Evolutionary conservation across 2,888 invertebrate species (phyloP), one percentile per base, ranked within the genome.

Genomic region (Tenthredo amoena): DNA sequence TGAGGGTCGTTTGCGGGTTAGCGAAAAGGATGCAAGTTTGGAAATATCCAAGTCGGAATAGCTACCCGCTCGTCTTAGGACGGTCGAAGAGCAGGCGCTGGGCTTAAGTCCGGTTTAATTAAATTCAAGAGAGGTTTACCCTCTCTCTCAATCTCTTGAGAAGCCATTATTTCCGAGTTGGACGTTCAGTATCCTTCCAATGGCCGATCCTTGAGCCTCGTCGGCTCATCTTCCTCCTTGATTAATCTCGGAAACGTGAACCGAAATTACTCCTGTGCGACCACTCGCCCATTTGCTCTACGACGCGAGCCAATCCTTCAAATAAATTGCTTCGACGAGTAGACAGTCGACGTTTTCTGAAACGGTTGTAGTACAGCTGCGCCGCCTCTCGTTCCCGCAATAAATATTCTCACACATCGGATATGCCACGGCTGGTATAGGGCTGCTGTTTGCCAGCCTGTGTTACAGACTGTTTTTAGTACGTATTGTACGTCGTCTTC

Each of bases 331-430:
- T 31, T 43, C 68, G 47, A 43, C 43, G 47, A 18, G 58, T 47
- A 31, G 47, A 58, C 21, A n/a, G 71, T 40, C 62, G 58, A 85
- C 58, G 85, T 85, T 85, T 85, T 85, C 47, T 50, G 31, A 84
- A 85, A 47, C 26, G 71, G 50, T 71, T 43, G 21, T 79, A 84
- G 65, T 37, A 58, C 65, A 81, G 26, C 62, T 7, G 34, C 68
- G 68, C 68, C 34, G 43, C 21, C 43, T 87, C 81, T 87, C 81
- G 85, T 86, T 65, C 83, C 76, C 76, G 84, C 84, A 65, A 86
- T 87, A 88, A 89, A 89, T 88, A 89, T 88, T 86, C 87, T 85
- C 85, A 50, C 47, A 84, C 77, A 68, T 71, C 68, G 47, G 82
- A 26, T 83, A 68, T 43, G 43, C 47, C 68, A 47, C 68, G 82